Base-by-base conservation (phyloP, 2,888 invertebrate genomes). In the Clivina fossor region DNA sequence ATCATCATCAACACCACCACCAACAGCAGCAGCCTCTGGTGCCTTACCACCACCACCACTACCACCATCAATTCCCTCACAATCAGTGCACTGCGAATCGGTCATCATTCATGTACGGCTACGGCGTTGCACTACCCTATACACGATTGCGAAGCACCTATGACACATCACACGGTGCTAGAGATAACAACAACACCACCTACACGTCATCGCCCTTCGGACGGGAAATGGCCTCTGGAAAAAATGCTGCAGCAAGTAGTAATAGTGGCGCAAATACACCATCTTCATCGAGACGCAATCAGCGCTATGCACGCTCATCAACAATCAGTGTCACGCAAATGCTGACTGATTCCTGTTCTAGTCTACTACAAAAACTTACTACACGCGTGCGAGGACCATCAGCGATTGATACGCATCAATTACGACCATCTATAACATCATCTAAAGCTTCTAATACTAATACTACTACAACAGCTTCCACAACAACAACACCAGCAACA, bases 341-440 rank as follows among this genome's bases (percentile, higher is more conserved):
- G 67, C 77, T 93, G 65, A 87, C 86, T 64, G 92, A 93, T 71
- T 90, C 91, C 65, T 93, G 90, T 75, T 88, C 89, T 68, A 92
- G 83, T 75, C 80, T 93, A 63, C 80, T 93, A 66, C 90, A 90
- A 71, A 81, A 90, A 63, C 78, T 93, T 66, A 80, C 83, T 5
- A 86, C 85, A 26, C 81, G 87, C 61, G 82, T 82, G 41, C 82
- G 91, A 59, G 88, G 88, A 43, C 89, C 90, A 32, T 90, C 90
- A 46, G 84, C 76, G 5, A 68, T 71, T 4, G 62, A 64, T 30
- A 75, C 75, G 74, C 66, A 75, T 70, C 64, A 76, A 77, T 13
- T 30, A 13, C 74, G 24, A 72, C 74, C 26, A 66, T 61, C 4
- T 48, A 49, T 9, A 19, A n/a, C 37, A 8, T 13, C 9, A 11